Conservation (phyloP, 2,113 vertebrate species). For the Anseranas semipalmata region DNA sequence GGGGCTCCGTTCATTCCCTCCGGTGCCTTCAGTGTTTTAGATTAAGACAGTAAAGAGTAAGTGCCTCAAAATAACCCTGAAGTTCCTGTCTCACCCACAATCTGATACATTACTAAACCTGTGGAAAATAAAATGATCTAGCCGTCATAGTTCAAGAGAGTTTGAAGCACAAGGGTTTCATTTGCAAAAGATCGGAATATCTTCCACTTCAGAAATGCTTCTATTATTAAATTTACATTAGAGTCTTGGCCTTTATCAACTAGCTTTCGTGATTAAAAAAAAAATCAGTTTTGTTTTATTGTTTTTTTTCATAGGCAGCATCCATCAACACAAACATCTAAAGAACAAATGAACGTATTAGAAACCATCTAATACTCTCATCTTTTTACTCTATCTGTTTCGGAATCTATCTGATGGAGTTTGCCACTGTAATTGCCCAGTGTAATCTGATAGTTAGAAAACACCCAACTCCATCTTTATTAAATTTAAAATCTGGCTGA, state of each 20-base stretch:
- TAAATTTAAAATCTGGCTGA: constrained; percentile 31
- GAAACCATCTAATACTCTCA: not conserved
- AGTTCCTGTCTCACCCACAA: not conserved
- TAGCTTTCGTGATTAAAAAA: not conserved
- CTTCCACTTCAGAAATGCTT: not conserved
- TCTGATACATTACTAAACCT: not conserved
- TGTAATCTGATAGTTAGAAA: constrained; percentile 1
- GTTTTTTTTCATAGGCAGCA: not conserved
- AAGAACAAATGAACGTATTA: not conserved
- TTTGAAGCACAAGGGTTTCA: not conserved
- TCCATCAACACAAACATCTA: not conserved
- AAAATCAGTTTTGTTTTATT: not conserved
- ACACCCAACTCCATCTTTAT: constrained; percentile 5
- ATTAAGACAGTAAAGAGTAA: not conserved
- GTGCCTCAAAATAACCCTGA: not conserved
- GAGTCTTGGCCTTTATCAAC: not conserved
- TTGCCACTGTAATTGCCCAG: not conserved
- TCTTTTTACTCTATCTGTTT: not conserved
- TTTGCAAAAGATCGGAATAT: not conserved
- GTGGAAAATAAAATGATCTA: not conserved
- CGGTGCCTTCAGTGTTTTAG: not conserved
- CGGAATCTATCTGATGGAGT: not conserved
- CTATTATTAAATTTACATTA: not conserved
- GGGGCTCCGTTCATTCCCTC: not conserved
- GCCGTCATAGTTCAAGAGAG: not conserved